A percentile compares a stretch with the other conserved stretches of the same genome.
These are phyloP conservation scores for Sceloporus tristichus DNA, from an alignment of 2,113 vertebrate species.

Conservation along the genomic window DNA sequence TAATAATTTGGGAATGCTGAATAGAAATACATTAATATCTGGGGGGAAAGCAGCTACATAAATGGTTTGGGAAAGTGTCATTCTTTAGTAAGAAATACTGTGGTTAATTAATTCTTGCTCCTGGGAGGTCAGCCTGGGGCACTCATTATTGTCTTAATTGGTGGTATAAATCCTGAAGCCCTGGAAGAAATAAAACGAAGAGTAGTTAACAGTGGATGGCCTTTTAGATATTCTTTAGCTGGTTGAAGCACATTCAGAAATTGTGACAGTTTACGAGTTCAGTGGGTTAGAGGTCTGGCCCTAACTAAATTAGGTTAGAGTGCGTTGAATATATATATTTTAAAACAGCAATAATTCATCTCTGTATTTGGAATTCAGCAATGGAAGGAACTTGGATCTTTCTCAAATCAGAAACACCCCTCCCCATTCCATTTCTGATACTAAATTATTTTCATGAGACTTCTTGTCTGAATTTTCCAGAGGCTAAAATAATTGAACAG, in stretches of 20 bases:
- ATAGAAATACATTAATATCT: slow-evolving; percentile 47
- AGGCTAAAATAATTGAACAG: slow-evolving; percentile 75
- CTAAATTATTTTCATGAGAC: slow-evolving; percentile 80
- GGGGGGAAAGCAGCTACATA: slow-evolving; percentile 62
- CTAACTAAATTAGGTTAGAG: slow-evolving; percentile 69
- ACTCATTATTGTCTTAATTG: slow-evolving; percentile 86
- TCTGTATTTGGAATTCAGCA: slow-evolving; percentile 65
- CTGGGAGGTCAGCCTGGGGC: slow-evolving; percentile 82
- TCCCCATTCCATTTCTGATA: slow-evolving; percentile 72
- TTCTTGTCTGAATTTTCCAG: slow-evolving; percentile 78
- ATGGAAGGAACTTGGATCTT: slow-evolving; percentile 64
- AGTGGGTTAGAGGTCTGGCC: slow-evolving; percentile 69
- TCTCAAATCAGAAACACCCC: slow-evolving; percentile 70
- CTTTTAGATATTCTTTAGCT: slow-evolving; percentile 61
- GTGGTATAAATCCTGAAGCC: slow-evolving; percentile 82
- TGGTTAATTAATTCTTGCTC: slow-evolving; percentile 84
- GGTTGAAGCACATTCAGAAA: slow-evolving; percentile 31
- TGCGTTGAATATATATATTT: slow-evolving; percentile 63
- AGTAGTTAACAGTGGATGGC: slow-evolving; percentile 66
- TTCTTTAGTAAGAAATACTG: slow-evolving; percentile 83
- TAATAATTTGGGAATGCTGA: slow-evolving; percentile 50
- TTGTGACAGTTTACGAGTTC: slow-evolving; percentile 70
- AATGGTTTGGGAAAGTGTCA: slow-evolving; percentile 77
- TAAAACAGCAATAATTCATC: slow-evolving; percentile 65
- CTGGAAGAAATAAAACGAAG: slow-evolving; percentile 64